Conservation (phyloP, 2,797 vertebrate species). For the Taenioides sp. region DNA sequence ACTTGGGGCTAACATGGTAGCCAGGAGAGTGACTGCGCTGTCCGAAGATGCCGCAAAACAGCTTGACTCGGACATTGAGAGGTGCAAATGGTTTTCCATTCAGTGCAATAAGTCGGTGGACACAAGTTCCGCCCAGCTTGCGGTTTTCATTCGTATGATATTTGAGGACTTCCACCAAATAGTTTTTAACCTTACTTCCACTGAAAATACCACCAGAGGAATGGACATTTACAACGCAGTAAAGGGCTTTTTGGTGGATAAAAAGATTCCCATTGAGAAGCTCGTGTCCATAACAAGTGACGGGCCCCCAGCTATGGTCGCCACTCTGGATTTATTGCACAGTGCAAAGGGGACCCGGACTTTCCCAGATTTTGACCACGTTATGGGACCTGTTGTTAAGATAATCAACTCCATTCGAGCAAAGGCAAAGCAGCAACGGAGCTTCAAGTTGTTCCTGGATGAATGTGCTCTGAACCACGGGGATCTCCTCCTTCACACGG, state of each 20-base stretch:
- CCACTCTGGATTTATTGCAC: slow-evolving; percentile 5
- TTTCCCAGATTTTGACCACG: slow-evolving; percentile 14
- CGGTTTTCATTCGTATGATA: not conserved
- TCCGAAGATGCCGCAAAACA: not conserved
- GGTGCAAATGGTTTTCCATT: slow-evolving; percentile 9
- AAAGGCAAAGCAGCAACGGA: not conserved
- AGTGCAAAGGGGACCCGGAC: not conserved
- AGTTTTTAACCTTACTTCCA: not conserved
- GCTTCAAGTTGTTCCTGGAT: slow-evolving; percentile 16
- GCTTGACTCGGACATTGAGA: not conserved
- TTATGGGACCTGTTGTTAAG: slow-evolving; percentile 17
- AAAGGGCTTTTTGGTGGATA: slow-evolving; percentile 3
- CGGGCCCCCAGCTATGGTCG: not conserved
- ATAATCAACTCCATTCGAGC: slow-evolving; percentile 15
- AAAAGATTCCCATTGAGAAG: slow-evolving; percentile 19
- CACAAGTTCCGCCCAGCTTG: not conserved
- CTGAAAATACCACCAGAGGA: slow-evolving; percentile 7
- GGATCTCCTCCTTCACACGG: slow-evolving; percentile 21
- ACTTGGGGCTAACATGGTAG: no score
- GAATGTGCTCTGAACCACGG: slow-evolving; percentile 13
- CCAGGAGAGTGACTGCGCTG: no score
- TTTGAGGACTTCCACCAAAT: slow-evolving; percentile 3
- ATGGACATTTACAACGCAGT: slow-evolving; percentile 11
- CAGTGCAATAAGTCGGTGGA: not conserved
- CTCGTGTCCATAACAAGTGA: slow-evolving; percentile 23